A percentile compares a stretch with the other conserved stretches of the same genome.
Conservation (phyloP, 2,797 vertebrate species). For the Cuniculus paca region DNA sequence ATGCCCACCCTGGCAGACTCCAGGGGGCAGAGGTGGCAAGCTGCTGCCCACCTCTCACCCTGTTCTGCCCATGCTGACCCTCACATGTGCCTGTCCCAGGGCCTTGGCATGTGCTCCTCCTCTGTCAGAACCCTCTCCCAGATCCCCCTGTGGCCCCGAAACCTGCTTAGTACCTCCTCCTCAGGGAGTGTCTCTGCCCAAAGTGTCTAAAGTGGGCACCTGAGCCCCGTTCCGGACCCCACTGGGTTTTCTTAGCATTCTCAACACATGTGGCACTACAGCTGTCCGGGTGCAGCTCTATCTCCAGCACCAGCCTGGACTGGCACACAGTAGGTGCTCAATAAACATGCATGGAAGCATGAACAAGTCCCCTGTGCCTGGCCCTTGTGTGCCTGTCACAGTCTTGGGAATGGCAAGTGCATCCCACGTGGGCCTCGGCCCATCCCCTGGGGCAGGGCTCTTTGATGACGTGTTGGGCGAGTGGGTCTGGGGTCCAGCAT, state of each 20-base stretch:
- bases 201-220: not conserved
- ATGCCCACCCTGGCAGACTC: not conserved
- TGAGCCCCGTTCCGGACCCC: too few species aligned
- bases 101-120: not conserved
- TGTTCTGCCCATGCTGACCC: not conserved
- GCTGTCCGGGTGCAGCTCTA: not conserved
- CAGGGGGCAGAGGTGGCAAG: not conserved
- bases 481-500: not conserved
- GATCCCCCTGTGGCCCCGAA: not conserved
- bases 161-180: not conserved
- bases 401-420: not conserved
- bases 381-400: not conserved
- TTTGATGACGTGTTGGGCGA: not conserved
- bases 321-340: not conserved
- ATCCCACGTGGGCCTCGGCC: not conserved
- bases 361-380: not conserved
- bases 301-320: not conserved
- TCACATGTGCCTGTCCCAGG: not conserved
- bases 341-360: not conserved
- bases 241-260: not conserved
- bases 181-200: not conserved
- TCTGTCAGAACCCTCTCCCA: not conserved
- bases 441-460: not conserved
- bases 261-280: not conserved
- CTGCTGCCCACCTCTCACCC: not conserved